A percentile compares a stretch with the other conserved stretches of the same genome.
phyloP scores from a whole-genome alignment of 2,797 vertebrate genomes.

The Anolis apletophallus region DNA sequence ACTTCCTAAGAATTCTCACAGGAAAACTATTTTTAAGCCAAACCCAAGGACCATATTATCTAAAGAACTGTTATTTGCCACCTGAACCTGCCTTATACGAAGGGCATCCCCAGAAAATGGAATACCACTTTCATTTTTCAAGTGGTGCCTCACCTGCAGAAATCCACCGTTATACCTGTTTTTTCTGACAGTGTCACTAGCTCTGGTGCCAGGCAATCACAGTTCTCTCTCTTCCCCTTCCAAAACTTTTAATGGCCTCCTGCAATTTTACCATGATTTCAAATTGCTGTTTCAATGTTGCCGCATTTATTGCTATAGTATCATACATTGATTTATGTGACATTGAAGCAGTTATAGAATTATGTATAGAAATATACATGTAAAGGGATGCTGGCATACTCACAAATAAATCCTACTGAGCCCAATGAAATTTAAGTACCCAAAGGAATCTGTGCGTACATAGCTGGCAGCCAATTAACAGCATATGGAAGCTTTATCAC shows the following conservation, averaged over 20 bases:
- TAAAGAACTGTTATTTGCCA: no score
- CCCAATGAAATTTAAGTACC: not conserved
- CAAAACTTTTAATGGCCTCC: not conserved
- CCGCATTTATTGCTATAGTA: not conserved
- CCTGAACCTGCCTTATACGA: no score
- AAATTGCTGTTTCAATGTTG: not conserved
- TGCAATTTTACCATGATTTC: not conserved
- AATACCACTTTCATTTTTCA: not conserved
- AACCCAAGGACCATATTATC: no score
- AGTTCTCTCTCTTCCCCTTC: not conserved
- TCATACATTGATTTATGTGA: not conserved
- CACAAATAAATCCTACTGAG: no score
- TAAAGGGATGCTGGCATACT: no score
- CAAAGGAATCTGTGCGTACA: not conserved
- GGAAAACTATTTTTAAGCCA: no score
- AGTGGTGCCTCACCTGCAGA: not conserved
- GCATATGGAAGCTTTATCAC: not conserved
- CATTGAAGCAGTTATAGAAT: not conserved
- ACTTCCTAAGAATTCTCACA: no score
- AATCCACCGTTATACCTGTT: not conserved
- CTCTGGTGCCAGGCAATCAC: not conserved
- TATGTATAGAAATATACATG: not conserved
- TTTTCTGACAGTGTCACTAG: not conserved
- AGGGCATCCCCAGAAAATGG: not conserved
- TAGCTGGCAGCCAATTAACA: not conserved